phyloP scores from a whole-genome alignment of 2,797 vertebrate genomes.

The Cyclopterus lumpus region DNA sequence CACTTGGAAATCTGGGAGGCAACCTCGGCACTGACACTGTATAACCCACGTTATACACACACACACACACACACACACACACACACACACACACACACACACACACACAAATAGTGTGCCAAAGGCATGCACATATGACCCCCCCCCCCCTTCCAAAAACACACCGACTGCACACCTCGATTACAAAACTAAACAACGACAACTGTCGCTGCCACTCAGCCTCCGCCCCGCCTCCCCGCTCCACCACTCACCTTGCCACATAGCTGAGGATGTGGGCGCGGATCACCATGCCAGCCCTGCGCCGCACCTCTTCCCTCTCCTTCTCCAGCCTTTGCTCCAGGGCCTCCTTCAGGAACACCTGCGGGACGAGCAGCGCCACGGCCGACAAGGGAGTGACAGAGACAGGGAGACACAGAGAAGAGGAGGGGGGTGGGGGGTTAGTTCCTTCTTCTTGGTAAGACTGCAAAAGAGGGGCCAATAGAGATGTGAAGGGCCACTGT shows the following conservation, averaged over 20 bases:
- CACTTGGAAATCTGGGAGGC: conserved; percentile 1
- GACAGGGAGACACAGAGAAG: conserved; percentile 36
- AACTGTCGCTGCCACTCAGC: conserved; percentile 75
- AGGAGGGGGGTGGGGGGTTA: conserved; percentile 41
- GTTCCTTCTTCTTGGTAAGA: conserved; percentile 67
- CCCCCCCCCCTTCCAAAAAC: conserved; percentile 3
- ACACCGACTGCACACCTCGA: conserved; percentile 45
- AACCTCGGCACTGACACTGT: conserved; percentile 3
- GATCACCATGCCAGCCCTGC: conserved; percentile 89
- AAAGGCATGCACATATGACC: conserved; percentile 45
- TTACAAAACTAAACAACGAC: conserved; percentile 72
- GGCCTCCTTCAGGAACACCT: conserved; percentile 89
- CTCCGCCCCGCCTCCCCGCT: conserved; percentile 22
- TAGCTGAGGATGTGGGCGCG: conserved; percentile 95
- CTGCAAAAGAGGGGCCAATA: conserved; percentile 61
- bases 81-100: conserved; percentile 26
- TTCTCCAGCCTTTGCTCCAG: conserved; percentile 89
- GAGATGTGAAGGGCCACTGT: conserved; percentile 69
- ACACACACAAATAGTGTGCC: conserved; percentile 27
- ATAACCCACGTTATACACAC: conserved; percentile 32
- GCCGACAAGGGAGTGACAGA: conserved; percentile 55
- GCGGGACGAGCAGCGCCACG: conserved; percentile 67
- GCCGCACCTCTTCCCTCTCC: conserved; percentile 84
- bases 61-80: conserved; percentile 30
- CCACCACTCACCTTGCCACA: conserved; percentile 91